Percentiles rank a stretch among this genome's conserved stretches.
phyloP scores from a whole-genome alignment of 2,113 vertebrate species.

The Odontophorus gujanensis region DNA sequence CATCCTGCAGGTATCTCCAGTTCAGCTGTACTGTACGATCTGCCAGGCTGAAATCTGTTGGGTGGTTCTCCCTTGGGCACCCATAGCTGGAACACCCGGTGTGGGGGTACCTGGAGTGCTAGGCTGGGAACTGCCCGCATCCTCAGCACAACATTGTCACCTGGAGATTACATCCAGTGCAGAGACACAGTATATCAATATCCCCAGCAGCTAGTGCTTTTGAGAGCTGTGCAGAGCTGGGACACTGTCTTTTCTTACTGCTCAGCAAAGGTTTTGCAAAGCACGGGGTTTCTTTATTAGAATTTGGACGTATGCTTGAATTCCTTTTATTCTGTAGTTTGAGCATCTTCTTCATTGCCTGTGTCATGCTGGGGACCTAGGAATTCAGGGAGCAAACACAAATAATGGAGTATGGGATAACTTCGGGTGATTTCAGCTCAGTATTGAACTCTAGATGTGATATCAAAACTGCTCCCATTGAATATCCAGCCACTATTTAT shows the following conservation, averaged over 20 bases:
- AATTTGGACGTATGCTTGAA: background rate
- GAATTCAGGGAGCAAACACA: rapidly evolving
- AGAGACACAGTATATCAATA: background rate
- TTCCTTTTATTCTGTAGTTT: background rate
- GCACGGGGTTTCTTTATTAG: background rate
- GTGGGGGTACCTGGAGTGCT: background rate
- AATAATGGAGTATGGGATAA: background rate
- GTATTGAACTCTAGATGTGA: background rate
- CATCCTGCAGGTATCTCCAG: rapidly evolving
- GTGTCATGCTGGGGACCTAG: background rate
- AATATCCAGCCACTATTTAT: background rate
- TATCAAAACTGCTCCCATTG: rapidly evolving
- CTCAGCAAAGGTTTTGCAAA: background rate
- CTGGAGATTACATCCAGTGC: rapidly evolving
- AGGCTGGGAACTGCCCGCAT: background rate
- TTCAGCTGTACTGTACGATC: background rate
- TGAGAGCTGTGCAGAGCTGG: rapidly evolving
- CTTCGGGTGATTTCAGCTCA: rapidly evolving
- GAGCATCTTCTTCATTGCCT: background rate
- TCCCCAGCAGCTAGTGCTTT: background rate
- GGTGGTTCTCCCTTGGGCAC: background rate
- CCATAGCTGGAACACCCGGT: rapidly evolving
- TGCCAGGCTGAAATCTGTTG: rapidly evolving
- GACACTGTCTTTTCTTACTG: background rate
- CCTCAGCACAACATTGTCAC: rapidly evolving